phyloP scores from a whole-genome alignment of 1,140 invertebrate genomes.

The Aphis gossypii region DNA sequence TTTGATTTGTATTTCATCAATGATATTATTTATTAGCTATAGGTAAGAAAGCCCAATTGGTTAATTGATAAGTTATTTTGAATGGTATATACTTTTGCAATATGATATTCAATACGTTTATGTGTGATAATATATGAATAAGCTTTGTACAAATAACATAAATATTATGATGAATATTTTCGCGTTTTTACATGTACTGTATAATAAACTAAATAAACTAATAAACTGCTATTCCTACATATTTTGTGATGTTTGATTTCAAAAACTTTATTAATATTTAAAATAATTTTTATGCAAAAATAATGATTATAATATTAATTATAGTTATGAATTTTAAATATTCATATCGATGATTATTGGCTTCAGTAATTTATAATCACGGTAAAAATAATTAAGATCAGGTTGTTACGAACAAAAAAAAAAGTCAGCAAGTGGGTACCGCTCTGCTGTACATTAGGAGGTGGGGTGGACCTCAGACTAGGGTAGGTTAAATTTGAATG shows the following conservation, averaged over 20 bases:
- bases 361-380: no score
- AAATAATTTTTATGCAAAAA: not conserved
- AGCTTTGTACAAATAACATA: slow-evolving; percentile 38
- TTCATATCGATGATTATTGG: no score
- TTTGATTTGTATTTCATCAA: not conserved
- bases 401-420: no score
- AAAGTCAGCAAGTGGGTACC: no score
- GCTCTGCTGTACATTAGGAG: no score
- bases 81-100: not conserved
- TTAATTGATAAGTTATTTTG: not conserved
- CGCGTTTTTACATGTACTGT: not conserved
- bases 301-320: not conserved
- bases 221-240: not conserved
- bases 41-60: not conserved
- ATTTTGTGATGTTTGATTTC: not conserved
- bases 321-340: not conserved
- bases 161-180: slow-evolving; percentile 9
- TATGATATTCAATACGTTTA: not conserved
- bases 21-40: not conserved
- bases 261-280: not conserved
- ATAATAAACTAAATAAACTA: not conserved
- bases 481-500: no score
- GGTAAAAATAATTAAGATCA: no score
- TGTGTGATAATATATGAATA: slow-evolving; percentile 26
- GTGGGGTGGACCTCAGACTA: no score